Base-by-base conservation (phyloP, 2,888 invertebrate genomes). In the Platynereis dumerilii region DNA sequence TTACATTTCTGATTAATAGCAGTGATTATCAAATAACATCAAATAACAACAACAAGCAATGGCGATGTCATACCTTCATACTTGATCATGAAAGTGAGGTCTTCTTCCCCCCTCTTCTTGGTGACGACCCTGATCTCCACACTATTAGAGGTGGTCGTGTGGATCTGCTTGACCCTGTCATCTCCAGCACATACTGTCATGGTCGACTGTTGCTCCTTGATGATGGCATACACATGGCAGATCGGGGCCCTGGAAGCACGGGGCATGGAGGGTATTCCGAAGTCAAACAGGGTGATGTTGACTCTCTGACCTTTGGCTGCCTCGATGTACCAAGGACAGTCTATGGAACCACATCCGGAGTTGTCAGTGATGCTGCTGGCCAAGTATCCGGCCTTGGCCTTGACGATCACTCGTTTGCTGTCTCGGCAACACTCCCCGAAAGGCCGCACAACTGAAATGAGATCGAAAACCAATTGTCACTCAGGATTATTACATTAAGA, bases 1-100 rank as follows among this genome's bases (percentile, higher is more conserved):
- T n/a, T n/a, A n/a, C n/a, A n/a, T n/a, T n/a, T n/a, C n/a, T n/a
- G n/a, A n/a, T n/a, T n/a, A n/a, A n/a, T n/a, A n/a, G n/a, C n/a
- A n/a, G n/a, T n/a, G n/a, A n/a, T n/a, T n/a, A n/a, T n/a, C n/a
- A n/a, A n/a, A n/a, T n/a, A n/a, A n/a, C n/a, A n/a, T n/a, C n/a
- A n/a, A n/a, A n/a, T n/a, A n/a, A n/a, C n/a, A n/a, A n/a, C n/a
- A n/a, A n/a, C n/a, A n/a, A n/a, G n/a, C n/a, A n/a, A n/a, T n/a
- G n/a, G n/a, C n/a, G n/a, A n/a, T n/a, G n/a, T n/a, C n/a, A n/a
- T 60, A 61, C 61, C 61, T 42, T 61, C 42, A 26, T 61, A 61
- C 24, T 61, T 53, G 22, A 61, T 53, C 22, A 61, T 52, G 28
- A 61, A 61, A 34, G 27, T 53, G n/a, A 52, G 52, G 5, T 61